Percentiles rank a stretch among this genome's conserved stretches.
These are phyloP conservation scores for Vicugna pacos DNA, from an alignment of 2,113 vertebrate genomes.

Conservation along the genomic window DNA sequence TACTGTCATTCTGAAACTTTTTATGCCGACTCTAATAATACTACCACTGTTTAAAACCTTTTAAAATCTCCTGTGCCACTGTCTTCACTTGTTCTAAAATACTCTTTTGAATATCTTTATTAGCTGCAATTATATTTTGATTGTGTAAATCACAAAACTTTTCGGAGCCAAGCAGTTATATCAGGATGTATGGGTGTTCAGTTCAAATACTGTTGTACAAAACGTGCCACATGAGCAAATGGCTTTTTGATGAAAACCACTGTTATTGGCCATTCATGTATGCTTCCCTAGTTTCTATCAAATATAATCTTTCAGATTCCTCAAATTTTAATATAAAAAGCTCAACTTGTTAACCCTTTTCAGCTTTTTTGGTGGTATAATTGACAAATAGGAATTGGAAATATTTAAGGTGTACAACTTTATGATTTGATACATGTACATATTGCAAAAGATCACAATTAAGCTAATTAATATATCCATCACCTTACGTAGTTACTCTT, in stretches of 20 bases:
- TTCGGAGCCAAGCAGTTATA: neutral
- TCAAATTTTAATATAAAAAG: neutral
- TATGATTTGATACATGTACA: neutral
- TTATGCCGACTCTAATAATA: neutral
- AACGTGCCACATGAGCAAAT: neutral
- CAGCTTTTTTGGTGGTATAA: neutral
- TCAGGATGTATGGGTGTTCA: neutral
- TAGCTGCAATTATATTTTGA: neutral
- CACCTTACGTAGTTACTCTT: neutral
- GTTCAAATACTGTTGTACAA: neutral
- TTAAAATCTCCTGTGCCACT: neutral
- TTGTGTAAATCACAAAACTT: neutral
- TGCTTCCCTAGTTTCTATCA: neutral
- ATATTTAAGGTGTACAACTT: neutral
- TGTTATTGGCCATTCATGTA: neutral
- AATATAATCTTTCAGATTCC: neutral
- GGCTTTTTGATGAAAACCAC: neutral
- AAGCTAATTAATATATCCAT: neutral
- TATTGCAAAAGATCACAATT: neutral
- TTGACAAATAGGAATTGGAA: neutral
- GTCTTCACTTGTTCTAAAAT: neutral
- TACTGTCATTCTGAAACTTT: neutral
- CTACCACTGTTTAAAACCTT: neutral
- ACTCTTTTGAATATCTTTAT: neutral
- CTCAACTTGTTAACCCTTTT: neutral